Evolutionary conservation across 2,113 vertebrate species (phyloP).

Genomic region (Spea multiplicata): DNA sequence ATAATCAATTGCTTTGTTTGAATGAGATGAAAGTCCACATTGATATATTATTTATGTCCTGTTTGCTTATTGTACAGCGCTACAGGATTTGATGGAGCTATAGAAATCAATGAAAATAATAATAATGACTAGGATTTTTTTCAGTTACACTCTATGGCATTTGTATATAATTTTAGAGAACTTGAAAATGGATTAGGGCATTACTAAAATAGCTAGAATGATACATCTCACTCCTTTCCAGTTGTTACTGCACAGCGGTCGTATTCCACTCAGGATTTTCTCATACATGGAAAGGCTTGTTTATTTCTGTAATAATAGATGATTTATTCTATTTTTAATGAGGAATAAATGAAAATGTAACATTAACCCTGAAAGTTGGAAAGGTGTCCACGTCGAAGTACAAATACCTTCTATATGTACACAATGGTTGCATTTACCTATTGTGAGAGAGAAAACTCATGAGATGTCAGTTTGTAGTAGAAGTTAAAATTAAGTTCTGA

Average conservation of each 20-base stretch:
- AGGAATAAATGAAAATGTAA: conserved; percentile 41
- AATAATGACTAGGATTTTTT: too few relatives aligned
- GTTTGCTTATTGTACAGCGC: too few relatives aligned
- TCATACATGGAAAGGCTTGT: conserved; percentile 1
- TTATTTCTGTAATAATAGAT: conserved; percentile 38
- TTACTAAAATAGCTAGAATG: too few relatives aligned
- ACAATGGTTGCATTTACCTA: conserved; percentile 44
- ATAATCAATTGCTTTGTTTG: too few relatives aligned
- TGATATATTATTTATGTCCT: too few relatives aligned
- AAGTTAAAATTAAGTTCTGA: conserved; percentile 27
- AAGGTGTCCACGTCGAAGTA: conserved; percentile 5
- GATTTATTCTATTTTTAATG: conserved; percentile 38
- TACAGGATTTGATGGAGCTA: too few relatives aligned
- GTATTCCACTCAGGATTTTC: conserved; percentile 10
- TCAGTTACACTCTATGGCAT: too few relatives aligned
- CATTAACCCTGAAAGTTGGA: conserved; percentile 12
- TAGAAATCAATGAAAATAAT: too few relatives aligned
- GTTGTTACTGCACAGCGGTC: conserved; percentile 2
- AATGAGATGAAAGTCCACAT: too few relatives aligned
- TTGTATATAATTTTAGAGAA: too few relatives aligned
- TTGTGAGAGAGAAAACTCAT: conserved; percentile 22
- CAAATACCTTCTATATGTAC: conserved; percentile 21
- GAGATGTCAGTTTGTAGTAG: conserved; percentile 14
- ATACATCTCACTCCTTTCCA: too few relatives aligned
- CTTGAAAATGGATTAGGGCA: too few relatives aligned